Percentiles rank a stretch among this genome's conserved stretches.
Conservation (phyloP, 1,140 invertebrate species). For the Magallana ariakensis region DNA sequence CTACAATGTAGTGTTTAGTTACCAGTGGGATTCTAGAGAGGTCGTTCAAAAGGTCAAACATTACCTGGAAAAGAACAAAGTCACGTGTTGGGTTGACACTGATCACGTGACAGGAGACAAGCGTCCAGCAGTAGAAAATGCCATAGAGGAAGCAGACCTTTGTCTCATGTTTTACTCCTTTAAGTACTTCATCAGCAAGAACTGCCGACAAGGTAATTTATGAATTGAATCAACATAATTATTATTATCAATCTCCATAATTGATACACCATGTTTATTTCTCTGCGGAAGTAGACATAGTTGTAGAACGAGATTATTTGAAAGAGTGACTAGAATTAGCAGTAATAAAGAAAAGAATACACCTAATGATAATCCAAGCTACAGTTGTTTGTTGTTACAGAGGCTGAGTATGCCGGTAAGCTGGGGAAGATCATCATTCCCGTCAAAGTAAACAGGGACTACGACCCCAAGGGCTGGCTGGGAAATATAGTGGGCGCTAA, state of each 20-base stretch:
- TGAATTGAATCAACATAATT: too few species aligned
- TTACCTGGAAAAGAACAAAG: slow-evolving; percentile 46
- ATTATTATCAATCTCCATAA: too few species aligned
- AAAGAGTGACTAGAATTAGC: too few species aligned
- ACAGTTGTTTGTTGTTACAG: slow-evolving; percentile 46
- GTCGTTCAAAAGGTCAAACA: slow-evolving; percentile 59
- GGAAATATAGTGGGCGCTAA: slow-evolving; percentile 76
- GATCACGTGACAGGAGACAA: slow-evolving; percentile 73
- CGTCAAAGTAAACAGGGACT: slow-evolving; percentile 72
- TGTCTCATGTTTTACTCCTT: slow-evolving; percentile 75
- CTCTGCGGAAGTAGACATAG: neutral
- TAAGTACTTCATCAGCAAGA: slow-evolving; percentile 77
- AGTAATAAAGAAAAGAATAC: too few species aligned
- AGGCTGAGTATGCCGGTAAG: slow-evolving; percentile 76
- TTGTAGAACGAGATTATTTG: too few species aligned
- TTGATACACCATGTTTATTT: neutral
- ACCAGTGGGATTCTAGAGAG: slow-evolving; percentile 67
- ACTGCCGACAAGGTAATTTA: slow-evolving; percentile 71
- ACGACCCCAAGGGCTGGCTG: slow-evolving; percentile 76
- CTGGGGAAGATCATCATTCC: slow-evolving; percentile 75
- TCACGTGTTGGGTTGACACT: slow-evolving; percentile 79
- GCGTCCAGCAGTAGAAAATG: slow-evolving; percentile 75
- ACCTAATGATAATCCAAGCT: too few species aligned
- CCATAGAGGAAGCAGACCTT: slow-evolving; percentile 71
- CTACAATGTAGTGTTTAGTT: slow-evolving; percentile 68